Conservation (phyloP, 2,113 vertebrate genomes). For the Aleadryas rufinucha region DNA sequence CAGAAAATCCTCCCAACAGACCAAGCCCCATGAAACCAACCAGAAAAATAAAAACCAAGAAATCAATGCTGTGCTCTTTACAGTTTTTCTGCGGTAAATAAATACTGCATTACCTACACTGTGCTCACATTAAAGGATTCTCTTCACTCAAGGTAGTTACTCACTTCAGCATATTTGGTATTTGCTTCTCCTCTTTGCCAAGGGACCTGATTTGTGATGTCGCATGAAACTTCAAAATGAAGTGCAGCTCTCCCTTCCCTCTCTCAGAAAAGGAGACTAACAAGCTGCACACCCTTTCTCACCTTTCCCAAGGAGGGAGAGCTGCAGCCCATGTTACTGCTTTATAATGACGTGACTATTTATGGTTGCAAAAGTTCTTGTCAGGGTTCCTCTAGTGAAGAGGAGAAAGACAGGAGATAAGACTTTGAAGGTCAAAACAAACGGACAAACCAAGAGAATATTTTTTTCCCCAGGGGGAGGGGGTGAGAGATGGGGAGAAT, state of each 20-base stretch:
- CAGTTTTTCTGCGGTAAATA: conserved; percentile 20
- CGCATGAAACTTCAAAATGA: neutral
- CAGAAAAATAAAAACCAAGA: conserved; percentile 11
- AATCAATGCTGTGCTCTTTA: conserved; percentile 51
- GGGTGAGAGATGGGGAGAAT: accelerated
- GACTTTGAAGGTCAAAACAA: conserved; percentile 7
- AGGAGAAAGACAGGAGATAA: neutral
- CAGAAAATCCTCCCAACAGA: conserved; percentile 4
- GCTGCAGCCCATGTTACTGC: neutral
- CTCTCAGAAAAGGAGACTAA: neutral
- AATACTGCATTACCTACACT: conserved; percentile 16
- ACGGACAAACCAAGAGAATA: neutral
- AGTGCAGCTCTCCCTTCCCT: neutral
- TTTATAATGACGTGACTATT: neutral
- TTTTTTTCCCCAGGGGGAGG: neutral
- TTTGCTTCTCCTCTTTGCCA: conserved; percentile 17
- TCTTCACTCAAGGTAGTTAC: neutral
- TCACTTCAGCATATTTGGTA: neutral
- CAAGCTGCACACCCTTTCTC: neutral
- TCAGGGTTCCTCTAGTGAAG: neutral
- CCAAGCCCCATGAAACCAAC: neutral
- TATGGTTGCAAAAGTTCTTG: neutral
- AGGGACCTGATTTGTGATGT: conserved; percentile 8
- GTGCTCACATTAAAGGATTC: conserved; percentile 22
- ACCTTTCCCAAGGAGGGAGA: neutral